phyloP scores from a whole-genome alignment of 2,888 invertebrate species.

The Ephialtes manifestator region DNA sequence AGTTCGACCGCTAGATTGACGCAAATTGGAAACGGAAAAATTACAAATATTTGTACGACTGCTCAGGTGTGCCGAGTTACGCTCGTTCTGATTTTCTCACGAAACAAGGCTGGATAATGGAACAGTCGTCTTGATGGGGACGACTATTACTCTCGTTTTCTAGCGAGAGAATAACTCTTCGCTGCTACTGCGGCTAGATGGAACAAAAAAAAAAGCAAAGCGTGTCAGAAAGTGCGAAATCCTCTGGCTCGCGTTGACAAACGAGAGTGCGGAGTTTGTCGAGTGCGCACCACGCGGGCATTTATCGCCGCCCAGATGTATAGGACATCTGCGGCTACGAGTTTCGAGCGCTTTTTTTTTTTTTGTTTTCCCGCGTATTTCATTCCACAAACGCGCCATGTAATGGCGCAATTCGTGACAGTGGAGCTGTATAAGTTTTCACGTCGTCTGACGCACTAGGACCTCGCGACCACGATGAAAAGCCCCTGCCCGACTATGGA shows the following conservation, averaged over 20 bases:
- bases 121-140: constrained; percentile 32
- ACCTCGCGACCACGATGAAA: neutral
- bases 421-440: constrained; percentile 22
- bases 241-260: constrained; percentile 67
- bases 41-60: neutral
- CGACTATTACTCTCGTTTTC: constrained; percentile 36
- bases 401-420: constrained; percentile 56
- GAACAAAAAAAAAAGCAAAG: constrained; percentile 22
- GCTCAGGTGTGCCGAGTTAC: constrained; percentile 16
- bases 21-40: neutral
- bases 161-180: constrained; percentile 38
- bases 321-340: constrained; percentile 39
- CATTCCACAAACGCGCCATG: constrained; percentile 38
- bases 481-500: too few relatives aligned
- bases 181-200: constrained; percentile 36
- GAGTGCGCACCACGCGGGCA: constrained; percentile 50
- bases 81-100: constrained; percentile 34
- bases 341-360: constrained; percentile 18
- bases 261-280: constrained; percentile 67
- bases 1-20: neutral
- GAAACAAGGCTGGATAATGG: constrained; percentile 34
- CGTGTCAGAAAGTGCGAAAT: constrained; percentile 64
- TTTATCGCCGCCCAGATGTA: constrained; percentile 59
- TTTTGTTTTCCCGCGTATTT: constrained; percentile 40
- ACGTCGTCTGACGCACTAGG: neutral